These are phyloP conservation scores for Pterostichus niger DNA, from an alignment of 2,888 invertebrate genomes.

Conservation along the genomic window DNA sequence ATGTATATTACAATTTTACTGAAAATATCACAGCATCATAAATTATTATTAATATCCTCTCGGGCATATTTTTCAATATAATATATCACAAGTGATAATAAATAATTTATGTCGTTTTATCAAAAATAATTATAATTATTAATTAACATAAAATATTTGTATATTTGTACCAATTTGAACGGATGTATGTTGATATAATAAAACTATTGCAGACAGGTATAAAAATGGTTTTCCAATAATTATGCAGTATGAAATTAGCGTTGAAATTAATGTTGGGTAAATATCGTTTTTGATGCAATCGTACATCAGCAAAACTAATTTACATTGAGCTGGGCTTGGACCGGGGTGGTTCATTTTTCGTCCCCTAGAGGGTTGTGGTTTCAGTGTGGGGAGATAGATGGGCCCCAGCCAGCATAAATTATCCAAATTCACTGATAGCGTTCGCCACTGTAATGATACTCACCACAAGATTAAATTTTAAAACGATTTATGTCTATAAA, in stretches of 20 bases:
- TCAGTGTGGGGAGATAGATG: constrained; percentile 5
- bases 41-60: no score
- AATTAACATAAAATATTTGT: not conserved
- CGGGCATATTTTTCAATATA: not conserved
- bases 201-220: constrained; percentile 8
- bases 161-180: not conserved
- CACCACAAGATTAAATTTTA: constrained; percentile 50
- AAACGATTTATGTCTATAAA: constrained; percentile 56
- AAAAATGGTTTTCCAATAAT: constrained; percentile 39
- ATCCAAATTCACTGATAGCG: constrained; percentile 49
- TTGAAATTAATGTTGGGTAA: constrained; percentile 28
- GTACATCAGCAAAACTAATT: constrained; percentile 27
- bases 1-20: no score
- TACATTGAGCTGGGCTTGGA: constrained; percentile 18
- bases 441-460: constrained; percentile 35
- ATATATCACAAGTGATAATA: not conserved
- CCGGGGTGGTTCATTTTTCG: constrained; percentile 1
- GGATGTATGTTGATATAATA: not conserved
- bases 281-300: constrained; percentile 44
- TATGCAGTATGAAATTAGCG: constrained; percentile 9
- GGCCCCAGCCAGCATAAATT: constrained; percentile 35
- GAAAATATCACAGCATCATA: no score
- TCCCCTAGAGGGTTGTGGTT: not conserved
- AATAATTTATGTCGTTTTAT: constrained; percentile 12
- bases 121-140: constrained; percentile 20